A percentile compares a stretch with the other conserved stretches of the same genome.
phyloP scores from a whole-genome alignment of 2,888 invertebrate species.

The Dynastes maya region DNA sequence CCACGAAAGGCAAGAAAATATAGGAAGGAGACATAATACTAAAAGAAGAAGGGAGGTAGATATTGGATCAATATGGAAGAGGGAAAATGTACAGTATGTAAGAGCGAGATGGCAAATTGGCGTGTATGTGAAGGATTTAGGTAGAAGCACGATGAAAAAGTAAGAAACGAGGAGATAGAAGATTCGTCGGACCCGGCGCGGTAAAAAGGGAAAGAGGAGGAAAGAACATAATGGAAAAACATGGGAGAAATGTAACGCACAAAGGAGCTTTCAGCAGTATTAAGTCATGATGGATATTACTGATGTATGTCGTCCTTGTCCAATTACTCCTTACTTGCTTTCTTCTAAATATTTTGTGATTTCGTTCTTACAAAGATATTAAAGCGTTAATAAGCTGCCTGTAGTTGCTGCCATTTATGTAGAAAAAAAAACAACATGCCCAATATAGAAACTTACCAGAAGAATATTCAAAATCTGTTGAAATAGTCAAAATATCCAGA shows the following conservation, averaged over 20 bases:
- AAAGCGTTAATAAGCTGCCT: neutral
- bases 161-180: constrained; percentile 41
- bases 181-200: constrained; percentile 29
- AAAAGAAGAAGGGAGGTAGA: constrained; percentile 46
- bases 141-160: constrained; percentile 44
- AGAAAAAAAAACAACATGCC: too few relatives aligned
- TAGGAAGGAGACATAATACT: constrained; percentile 40
- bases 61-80: constrained; percentile 45
- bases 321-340: neutral
- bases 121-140: constrained; percentile 44
- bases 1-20: constrained; percentile 42
- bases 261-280: constrained; percentile 36
- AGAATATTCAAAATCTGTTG: too few relatives aligned
- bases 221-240: constrained; percentile 44
- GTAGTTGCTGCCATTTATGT: too few relatives aligned
- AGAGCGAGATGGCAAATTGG: constrained; percentile 42
- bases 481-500: too few relatives aligned
- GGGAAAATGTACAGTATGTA: constrained; percentile 40
- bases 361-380: neutral
- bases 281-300: constrained; percentile 43
- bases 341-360: neutral
- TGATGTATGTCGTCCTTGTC: constrained; percentile 18
- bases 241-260: constrained; percentile 39
- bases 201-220: constrained; percentile 23
- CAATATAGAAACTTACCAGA: too few relatives aligned